Base-by-base conservation (phyloP, 1,140 invertebrate genomes). In the Trinorchestia longiramus region DNA sequence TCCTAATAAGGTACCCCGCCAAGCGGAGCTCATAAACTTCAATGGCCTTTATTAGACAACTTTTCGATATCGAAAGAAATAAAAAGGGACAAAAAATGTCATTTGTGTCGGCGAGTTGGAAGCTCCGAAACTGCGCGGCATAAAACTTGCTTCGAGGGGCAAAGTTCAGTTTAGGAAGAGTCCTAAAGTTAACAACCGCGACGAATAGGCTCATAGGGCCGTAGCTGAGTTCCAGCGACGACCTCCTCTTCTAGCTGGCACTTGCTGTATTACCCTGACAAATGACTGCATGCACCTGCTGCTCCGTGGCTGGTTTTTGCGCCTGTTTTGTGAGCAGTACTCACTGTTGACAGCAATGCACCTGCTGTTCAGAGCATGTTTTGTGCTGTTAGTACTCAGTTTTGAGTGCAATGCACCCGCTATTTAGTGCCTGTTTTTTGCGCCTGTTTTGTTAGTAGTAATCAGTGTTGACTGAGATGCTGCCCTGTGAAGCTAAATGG, bases 111-210 rank as follows among this genome's bases (percentile, higher is more conserved):
- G 41, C 88, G 43, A 90, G 88, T 90, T 90, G 43, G 43, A 90
- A 90, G 88, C 43, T 90, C 43, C 88, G 88, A 90, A 43, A 90
- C 41, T 42, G 43, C 88, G 88, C 41, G 36, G 43, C 88, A 43
- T 90, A 90, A 90, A 90, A 90, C 88, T 90, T 43, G 88, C n/a
- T 42, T 41, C 88, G 88, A 90, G 88, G 88, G 88, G 41, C 88
- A 90, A 90, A 90, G 88, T 90, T 90, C 88, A 90, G 88, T 90
- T 90, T 90, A 90, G 88, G 88, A 90, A 90, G 88, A 90, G 41
- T 90, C 88, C 88, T 90, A 90, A 90, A 90, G 88, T 90, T 90
- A 90, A 90, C 88, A 90, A 90, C 88, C 88, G 88, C 88, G 88
- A 90, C 88, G 88, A 90, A 90, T 90, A 90, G 88, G 88, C 43